Conservation (phyloP, 2,797 vertebrate species). For the Apodemus agrarius region DNA sequence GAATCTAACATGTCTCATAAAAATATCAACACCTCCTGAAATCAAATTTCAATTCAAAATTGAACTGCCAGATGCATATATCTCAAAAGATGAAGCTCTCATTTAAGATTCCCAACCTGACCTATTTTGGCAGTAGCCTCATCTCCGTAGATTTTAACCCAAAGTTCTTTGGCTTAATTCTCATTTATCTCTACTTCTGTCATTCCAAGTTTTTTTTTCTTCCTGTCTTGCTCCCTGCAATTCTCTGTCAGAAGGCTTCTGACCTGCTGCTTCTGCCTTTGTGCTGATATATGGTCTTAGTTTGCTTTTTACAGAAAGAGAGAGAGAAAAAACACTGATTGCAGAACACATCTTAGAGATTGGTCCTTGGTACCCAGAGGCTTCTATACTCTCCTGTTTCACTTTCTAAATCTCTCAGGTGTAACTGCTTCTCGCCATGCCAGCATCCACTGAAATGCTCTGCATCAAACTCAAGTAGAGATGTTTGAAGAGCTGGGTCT, state of each 20-base stretch:
- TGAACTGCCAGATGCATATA: constrained; percentile 21
- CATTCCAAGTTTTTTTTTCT: constrained; percentile 14
- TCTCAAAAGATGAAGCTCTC: constrained; percentile 33
- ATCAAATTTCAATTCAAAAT: constrained; percentile 41
- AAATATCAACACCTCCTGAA: constrained; percentile 36
- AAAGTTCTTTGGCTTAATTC: constrained; percentile 25
- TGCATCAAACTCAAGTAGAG: background rate
- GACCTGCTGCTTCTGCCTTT: background rate
- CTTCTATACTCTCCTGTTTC: background rate
- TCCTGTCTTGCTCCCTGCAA: background rate
- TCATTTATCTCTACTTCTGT: constrained; percentile 32
- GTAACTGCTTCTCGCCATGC: background rate
- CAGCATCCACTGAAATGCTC: background rate
- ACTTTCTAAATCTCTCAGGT: background rate
- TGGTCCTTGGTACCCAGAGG: background rate
- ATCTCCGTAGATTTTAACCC: constrained; percentile 7
- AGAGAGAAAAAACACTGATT: background rate
- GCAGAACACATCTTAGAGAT: background rate
- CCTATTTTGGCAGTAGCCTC: constrained; percentile 54
- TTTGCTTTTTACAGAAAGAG: background rate
- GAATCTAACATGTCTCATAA: constrained; percentile 29
- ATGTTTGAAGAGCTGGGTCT: background rate
- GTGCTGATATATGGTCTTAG: background rate
- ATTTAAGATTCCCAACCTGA: constrained; percentile 42
- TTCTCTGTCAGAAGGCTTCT: background rate